Evolutionary conservation across 2,113 vertebrate species (phyloP).

Genomic region (Hippoglossus stenolepis): DNA sequence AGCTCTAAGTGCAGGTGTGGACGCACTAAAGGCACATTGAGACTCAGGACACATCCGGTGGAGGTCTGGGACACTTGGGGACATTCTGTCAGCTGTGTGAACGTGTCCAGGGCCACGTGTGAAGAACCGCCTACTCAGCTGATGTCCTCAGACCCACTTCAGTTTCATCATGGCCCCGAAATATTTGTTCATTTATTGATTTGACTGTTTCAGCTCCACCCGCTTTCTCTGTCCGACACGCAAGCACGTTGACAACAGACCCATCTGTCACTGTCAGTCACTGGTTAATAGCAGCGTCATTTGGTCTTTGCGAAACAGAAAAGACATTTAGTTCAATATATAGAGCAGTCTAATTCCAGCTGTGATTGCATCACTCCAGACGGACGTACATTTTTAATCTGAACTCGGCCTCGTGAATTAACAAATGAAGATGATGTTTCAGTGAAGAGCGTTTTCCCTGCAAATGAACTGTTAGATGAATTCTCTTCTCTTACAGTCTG

Average conservation of each 20-base stretch:
- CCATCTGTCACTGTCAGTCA: background rate
- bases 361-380: too few species aligned
- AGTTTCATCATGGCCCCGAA: background rate
- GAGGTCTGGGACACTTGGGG: background rate
- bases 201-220: too few species aligned
- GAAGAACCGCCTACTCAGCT: background rate
- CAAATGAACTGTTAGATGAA: background rate
- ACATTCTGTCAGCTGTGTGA: background rate
- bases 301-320: background rate
- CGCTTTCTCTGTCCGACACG: too few species aligned
- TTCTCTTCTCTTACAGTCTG: background rate
- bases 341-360: too few species aligned
- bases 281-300: background rate
- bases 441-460: background rate
- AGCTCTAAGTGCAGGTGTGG: background rate
- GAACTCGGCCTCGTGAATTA: background rate
- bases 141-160: background rate
- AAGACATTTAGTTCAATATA: background rate
- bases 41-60: background rate
- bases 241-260: background rate
- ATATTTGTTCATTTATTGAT: background rate
- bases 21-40: background rate
- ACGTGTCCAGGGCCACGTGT: background rate
- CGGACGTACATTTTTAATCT: too few species aligned
- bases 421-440: background rate